Evolutionary conservation across 1,140 invertebrate species (phyloP).

Genomic region (Diabrotica undecimpunctata): DNA sequence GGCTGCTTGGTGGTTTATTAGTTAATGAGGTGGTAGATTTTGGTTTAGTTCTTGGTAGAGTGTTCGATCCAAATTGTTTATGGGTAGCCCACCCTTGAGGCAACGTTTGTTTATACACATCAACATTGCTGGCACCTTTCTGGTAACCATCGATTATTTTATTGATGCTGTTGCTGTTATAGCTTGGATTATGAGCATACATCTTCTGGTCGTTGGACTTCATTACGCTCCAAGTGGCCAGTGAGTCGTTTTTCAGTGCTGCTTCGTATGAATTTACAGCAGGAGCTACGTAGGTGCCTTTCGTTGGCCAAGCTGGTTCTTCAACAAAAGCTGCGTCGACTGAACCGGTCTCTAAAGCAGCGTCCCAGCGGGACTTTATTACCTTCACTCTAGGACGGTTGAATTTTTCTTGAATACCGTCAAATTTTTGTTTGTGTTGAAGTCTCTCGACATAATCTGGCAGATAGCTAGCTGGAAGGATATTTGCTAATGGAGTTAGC

Average conservation of each 20-base stretch:
- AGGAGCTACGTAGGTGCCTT: slow-evolving; percentile 41
- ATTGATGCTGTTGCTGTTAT: slow-evolving; percentile 47
- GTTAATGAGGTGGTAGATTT: too few relatives aligned
- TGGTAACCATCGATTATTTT: slow-evolving; percentile 45
- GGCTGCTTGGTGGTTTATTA: too few relatives aligned
- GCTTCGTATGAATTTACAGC: slow-evolving; percentile 45
- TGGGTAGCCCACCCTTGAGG: slow-evolving; percentile 54
- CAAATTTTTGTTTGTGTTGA: slow-evolving; percentile 53
- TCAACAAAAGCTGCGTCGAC: slow-evolving; percentile 66
- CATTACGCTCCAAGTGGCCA: slow-evolving; percentile 39
- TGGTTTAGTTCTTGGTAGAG: too few relatives aligned
- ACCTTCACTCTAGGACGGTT: slow-evolving; percentile 58
- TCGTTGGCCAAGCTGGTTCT: slow-evolving; percentile 38
- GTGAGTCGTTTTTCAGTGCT: slow-evolving; percentile 39
- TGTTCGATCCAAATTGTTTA: slow-evolving; percentile 11
- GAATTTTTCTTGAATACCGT: slow-evolving; percentile 59
- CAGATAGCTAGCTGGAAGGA: slow-evolving; percentile 48
- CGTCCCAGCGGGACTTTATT: slow-evolving; percentile 70
- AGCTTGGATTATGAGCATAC: slow-evolving; percentile 44
- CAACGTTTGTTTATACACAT: slow-evolving; percentile 52
- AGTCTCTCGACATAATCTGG: slow-evolving; percentile 48
- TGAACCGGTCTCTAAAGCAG: slow-evolving; percentile 65
- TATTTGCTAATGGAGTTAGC: slow-evolving; percentile 40
- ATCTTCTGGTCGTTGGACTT: slow-evolving; percentile 33
- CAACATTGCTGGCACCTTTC: slow-evolving; percentile 42